Percentiles rank a stretch among this genome's conserved stretches.
Evolutionary conservation across 2,888 invertebrate genomes (phyloP).

Genomic region (Hydriomena furcata): DNA sequence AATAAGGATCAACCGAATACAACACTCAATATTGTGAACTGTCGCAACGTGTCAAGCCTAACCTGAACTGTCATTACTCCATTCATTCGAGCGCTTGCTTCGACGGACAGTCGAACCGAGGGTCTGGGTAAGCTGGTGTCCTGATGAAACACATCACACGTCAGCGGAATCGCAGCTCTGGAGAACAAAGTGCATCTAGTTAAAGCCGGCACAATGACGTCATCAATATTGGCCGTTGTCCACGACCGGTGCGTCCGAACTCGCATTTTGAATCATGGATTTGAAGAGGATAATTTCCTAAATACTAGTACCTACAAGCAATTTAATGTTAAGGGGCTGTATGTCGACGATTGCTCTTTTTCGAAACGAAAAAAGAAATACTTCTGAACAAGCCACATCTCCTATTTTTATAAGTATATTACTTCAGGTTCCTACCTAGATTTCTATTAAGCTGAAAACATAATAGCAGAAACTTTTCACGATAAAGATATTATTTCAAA

Average conservation of each 20-base stretch:
- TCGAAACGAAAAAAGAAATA: too few relatives aligned
- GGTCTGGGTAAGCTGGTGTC: slow-evolving; percentile 49
- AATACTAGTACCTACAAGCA: too few relatives aligned
- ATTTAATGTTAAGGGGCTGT: too few relatives aligned
- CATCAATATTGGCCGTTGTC: slow-evolving; percentile 66
- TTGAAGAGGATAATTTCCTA: too few relatives aligned
- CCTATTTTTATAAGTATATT: too few relatives aligned
- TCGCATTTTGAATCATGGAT: slow-evolving; percentile 39
- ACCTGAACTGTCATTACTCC: slow-evolving; percentile 45
- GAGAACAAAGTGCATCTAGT: slow-evolving; percentile 75
- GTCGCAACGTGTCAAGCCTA: slow-evolving; percentile 46
- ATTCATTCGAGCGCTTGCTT: slow-evolving; percentile 7
- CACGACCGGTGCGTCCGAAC: slow-evolving; percentile 47
- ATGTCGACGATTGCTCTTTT: too few relatives aligned
- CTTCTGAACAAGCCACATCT: too few relatives aligned
- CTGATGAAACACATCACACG: slow-evolving; percentile 67
- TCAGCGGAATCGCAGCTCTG: slow-evolving; percentile 68
- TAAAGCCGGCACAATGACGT: slow-evolving; percentile 63
- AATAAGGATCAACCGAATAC: slow-evolving; percentile 33
- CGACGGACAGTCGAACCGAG: neutral
- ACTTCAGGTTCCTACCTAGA: too few relatives aligned
- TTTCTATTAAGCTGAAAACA: too few relatives aligned
- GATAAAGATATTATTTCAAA: too few relatives aligned
- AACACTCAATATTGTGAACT: slow-evolving; percentile 41
- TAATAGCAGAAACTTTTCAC: too few relatives aligned